phyloP scores from a whole-genome alignment of 2,113 vertebrate genomes.

The Xenopus tropicalis region UCB_Xtro_10.0 CM004446.2:70081001-70081500 shows the following conservation, averaged over 20 bases:
- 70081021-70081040: conserved; percentile 9
- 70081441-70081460: conserved; percentile 69
- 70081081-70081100: conserved; percentile 23
- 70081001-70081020: neutral
- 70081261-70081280: conserved; percentile 56
- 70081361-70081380: conserved; percentile 66
- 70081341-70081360: conserved; percentile 75
- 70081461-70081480: conserved; percentile 60
- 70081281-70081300: conserved; percentile 66
- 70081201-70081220: conserved; percentile 22
- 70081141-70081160: conserved; percentile 13
- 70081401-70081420: conserved; percentile 72
- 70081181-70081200: neutral
- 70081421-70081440: conserved; percentile 67
- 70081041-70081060: conserved; percentile 13
- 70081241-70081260: conserved; percentile 47
- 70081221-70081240: conserved; percentile 11
- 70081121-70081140: conserved; percentile 35
- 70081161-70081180: neutral
- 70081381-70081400: conserved; percentile 72
- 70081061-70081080: conserved; percentile 17
- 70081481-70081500: conserved; percentile 66
- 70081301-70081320: conserved; percentile 67
- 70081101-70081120: conserved; percentile 14
- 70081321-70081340: conserved; percentile 70